A percentile compares a stretch with the other conserved stretches of the same genome.
Conservation (phyloP, 2,113 vertebrate species). For the Eidolon helvum region DNA sequence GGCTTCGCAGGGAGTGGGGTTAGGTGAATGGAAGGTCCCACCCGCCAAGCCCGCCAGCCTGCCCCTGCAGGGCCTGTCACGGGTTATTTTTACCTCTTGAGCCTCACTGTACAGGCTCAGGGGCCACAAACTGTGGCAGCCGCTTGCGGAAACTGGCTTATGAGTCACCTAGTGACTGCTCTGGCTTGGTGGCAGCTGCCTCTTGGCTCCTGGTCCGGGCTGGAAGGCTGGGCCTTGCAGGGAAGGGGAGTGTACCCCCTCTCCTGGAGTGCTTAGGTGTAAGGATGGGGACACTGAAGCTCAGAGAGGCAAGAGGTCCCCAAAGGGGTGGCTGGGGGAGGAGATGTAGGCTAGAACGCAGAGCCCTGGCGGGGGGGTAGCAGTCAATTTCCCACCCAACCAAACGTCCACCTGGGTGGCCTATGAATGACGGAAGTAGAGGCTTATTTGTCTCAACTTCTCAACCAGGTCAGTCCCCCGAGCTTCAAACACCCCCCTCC, state of each 20-base stretch:
- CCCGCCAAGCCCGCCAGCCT: neutral
- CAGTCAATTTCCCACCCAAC: neutral
- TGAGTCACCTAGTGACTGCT: constrained; percentile 55
- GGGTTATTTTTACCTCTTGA: constrained; percentile 61
- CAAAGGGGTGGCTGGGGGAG: neutral
- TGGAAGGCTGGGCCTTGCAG: neutral
- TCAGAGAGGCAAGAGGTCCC: neutral
- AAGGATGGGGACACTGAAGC: neutral
- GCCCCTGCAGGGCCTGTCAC: neutral
- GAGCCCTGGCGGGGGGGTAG: neutral
- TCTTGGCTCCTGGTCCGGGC: neutral
- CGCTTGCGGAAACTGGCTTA: constrained; percentile 53
- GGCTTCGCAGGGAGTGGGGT: neutral
- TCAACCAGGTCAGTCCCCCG: neutral
- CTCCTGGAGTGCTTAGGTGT: neutral
- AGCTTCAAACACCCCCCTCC: neutral
- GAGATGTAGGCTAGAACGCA: neutral
- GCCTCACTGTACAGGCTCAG: constrained; percentile 24
- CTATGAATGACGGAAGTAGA: neutral
- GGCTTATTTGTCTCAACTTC: neutral
- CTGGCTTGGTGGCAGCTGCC: constrained; percentile 10
- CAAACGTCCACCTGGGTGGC: neutral
- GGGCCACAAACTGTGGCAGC: constrained; percentile 48
- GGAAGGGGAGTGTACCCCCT: neutral
- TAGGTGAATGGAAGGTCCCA: neutral